Conservation (phyloP, 1,140 invertebrate species). For the Batillaria attramentaria region DNA sequence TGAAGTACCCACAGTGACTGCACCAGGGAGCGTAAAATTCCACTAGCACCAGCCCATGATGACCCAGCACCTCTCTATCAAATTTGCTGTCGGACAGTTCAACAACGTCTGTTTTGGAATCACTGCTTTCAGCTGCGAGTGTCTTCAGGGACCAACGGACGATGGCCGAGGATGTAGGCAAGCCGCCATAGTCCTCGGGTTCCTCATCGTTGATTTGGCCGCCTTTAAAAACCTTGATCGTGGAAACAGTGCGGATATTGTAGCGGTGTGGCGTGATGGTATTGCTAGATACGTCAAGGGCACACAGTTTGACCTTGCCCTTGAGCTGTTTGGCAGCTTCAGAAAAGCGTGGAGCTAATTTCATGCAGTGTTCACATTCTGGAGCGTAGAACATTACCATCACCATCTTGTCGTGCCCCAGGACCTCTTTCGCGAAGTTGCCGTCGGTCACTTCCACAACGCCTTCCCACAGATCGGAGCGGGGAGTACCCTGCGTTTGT, state of each 20-base stretch:
- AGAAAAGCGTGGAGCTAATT: conserved; percentile 95
- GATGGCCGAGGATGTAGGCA: too few species aligned
- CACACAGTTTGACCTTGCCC: conserved; percentile 94
- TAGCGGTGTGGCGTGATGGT: conserved; percentile 79
- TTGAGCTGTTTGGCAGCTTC: conserved; percentile 94
- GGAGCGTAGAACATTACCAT: conserved; percentile 98
- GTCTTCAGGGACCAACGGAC: too few species aligned
- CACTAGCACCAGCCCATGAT: conserved; percentile 96
- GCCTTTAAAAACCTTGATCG: too few species aligned
- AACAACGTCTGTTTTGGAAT: conserved; percentile 92
- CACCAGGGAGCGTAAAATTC: conserved; percentile 95
- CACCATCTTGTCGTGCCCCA: conserved; percentile 94
- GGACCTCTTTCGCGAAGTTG: conserved; percentile 93
- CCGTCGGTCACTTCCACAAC: conserved; percentile 94
- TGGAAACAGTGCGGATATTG: too few species aligned
- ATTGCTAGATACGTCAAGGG: conserved; percentile 95
- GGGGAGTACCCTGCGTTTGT: too few species aligned
- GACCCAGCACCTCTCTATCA: conserved; percentile 89
- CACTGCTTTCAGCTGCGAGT: too few species aligned
- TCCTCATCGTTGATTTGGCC: too few species aligned
- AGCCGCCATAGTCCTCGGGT: too few species aligned
- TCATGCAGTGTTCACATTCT: conserved; percentile 87
- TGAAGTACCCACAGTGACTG: conserved; percentile 92
- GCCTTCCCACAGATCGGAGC: conserved; percentile 78
- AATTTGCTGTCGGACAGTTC: conserved; percentile 97